Base-by-base conservation (phyloP, 23 tunicate species). In the Botrylloides violaceus region DNA sequence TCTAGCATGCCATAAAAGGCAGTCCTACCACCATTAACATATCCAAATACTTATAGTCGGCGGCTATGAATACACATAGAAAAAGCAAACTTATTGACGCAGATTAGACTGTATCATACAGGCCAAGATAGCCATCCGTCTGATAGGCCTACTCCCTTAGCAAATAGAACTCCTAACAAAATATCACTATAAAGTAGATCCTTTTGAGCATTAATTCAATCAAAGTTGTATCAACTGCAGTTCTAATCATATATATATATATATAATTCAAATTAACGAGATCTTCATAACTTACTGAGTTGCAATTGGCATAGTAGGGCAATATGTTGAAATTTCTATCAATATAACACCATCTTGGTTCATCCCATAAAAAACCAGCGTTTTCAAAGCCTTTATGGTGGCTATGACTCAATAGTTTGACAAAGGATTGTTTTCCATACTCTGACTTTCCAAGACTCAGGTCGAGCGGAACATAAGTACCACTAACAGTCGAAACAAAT, bases 381-480 rank as follows among this genome's bases (percentile, higher is more conserved):
- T 63, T 63, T 27, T 63, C 33, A 28, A 63, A 63, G 4, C 70
- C 70, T 29, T 33, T 31, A 19, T 63, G 70, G 3, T 63, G 34
- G 35, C 33, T 29, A 7, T 31, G 70, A 43, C 53, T 43, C 35
- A 63, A 28, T 29, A 63, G 33, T 7, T 63, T 23, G 33, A 9
- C 4, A 28, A 63, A 63, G 3, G 70, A 63, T 3, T 29, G 33
- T 63, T 31, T 29, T 28, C 35, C 5, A 3, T 63, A 27, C 35
- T 34, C 7, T 33, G 33, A 31, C 70, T 28, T 63, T 28, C 35
- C 6, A 27, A 31, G 3, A 15, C 36, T 28, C 33, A 31, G 33
- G 33, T 63, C 36, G 32, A 63, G 33, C 70, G 70, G 70, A 27
- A 63, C 70, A 63, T 63, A 31, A 33, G 32, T 63, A 34, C 70